Percentiles rank a stretch among this genome's conserved stretches.
Conservation (phyloP, 2,888 invertebrate genomes). For the Eupithecia tripunctaria region DNA sequence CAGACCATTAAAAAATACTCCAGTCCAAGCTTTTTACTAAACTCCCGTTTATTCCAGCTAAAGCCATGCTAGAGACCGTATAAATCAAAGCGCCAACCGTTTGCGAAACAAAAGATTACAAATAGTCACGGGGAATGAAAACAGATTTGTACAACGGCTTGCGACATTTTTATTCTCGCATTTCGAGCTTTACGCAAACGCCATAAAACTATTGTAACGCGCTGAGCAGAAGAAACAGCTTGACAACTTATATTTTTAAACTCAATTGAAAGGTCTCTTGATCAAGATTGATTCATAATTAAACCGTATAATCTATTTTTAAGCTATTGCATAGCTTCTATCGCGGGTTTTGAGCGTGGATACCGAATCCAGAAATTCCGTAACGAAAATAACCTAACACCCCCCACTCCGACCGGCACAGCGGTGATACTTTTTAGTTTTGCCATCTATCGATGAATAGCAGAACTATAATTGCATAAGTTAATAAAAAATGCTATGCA, state of each 20-base stretch:
- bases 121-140: constrained; percentile 30
- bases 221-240: neutral
- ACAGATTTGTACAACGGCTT: constrained; percentile 37
- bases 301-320: too few species aligned
- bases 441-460: too few species aligned
- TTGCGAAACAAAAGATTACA: constrained; percentile 36
- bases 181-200: constrained; percentile 37
- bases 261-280: neutral
- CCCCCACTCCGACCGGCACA: too few species aligned
- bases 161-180: constrained; percentile 37
- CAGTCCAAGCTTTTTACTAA: constrained; percentile 1
- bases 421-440: too few species aligned
- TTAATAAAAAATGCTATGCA: too few species aligned
- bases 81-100: constrained; percentile 30
- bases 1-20: constrained; percentile 1
- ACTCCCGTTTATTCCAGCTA: constrained; percentile 3
- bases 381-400: too few species aligned
- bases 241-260: neutral
- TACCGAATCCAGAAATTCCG: too few species aligned
- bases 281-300: too few species aligned
- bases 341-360: too few species aligned
- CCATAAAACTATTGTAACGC: constrained; percentile 39
- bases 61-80: constrained; percentile 1
- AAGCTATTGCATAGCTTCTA: too few species aligned
- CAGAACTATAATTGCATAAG: too few species aligned